phyloP scores from a whole-genome alignment of 2,113 vertebrate genomes.

The Probosciger aterrimus region DNA sequence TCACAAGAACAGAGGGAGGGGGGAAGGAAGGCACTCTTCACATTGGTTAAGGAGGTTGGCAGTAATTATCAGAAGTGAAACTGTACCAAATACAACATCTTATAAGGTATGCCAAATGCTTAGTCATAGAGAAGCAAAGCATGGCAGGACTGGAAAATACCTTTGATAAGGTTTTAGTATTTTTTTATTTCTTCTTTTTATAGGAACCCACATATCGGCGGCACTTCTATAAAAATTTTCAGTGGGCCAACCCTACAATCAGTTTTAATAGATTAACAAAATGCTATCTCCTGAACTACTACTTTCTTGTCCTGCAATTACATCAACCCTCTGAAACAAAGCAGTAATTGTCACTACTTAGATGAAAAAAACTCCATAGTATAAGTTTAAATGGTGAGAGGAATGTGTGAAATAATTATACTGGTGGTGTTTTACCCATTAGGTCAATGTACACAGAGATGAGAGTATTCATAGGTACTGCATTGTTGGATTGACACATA shows the following conservation, averaged over 20 bases:
- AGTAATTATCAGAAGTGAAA: not conserved
- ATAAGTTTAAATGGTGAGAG: not conserved
- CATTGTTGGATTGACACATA: not conserved
- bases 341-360: not conserved
- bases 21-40: slow-evolving; percentile 47
- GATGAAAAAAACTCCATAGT: not conserved
- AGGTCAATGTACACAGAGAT: not conserved
- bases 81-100: not conserved
- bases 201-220: not conserved
- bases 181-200: not conserved
- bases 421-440: not conserved
- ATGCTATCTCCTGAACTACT: not conserved
- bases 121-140: not conserved
- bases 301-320: not conserved
- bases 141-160: not conserved
- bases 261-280: not conserved
- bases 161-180: not conserved
- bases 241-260: not conserved
- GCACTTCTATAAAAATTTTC: not conserved
- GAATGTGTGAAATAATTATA: not conserved
- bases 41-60: slow-evolving; percentile 70
- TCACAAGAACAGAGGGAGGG: slow-evolving; percentile 59
- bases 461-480: not conserved
- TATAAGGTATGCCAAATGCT: not conserved
- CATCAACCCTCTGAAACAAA: not conserved